Evolutionary conservation across 2,888 invertebrate genomes (phyloP).

Genomic region (Hydroisotoma schaefferi): DNA sequence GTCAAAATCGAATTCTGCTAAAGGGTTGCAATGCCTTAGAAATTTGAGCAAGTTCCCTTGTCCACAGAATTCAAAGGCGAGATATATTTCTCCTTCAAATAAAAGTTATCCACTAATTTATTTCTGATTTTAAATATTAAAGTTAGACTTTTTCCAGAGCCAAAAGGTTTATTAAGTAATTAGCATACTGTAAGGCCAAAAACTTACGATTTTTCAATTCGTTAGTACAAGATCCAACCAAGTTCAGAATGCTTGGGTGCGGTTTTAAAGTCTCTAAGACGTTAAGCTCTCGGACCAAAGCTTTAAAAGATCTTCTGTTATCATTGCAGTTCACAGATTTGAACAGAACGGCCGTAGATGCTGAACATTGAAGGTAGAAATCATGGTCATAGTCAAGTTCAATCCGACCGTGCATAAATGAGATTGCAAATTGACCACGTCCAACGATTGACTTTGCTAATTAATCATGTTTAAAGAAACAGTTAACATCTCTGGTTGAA

Average conservation of each 20-base stretch:
- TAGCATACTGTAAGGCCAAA: background rate
- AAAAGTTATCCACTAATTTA: background rate
- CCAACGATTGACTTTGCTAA: slow-evolving; percentile 8
- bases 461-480: no score
- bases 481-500: no score
- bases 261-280: background rate
- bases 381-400: background rate
- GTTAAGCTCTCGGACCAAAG: background rate
- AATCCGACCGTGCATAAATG: slow-evolving; percentile 2
- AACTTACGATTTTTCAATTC: background rate
- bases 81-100: background rate
- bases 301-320: background rate
- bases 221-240: background rate
- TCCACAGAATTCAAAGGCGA: slow-evolving; percentile 1
- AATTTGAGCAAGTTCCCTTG: background rate
- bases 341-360: background rate
- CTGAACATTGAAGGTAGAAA: background rate
- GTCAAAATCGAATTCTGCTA: background rate
- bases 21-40: background rate
- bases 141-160: background rate
- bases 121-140: background rate
- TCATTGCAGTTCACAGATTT: slow-evolving; percentile 7
- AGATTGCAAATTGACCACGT: slow-evolving; percentile 8
- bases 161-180: background rate
- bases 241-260: background rate